Evolutionary conservation across 2,888 invertebrate genomes (phyloP), one percentile per base, ranked within the genome.

Genomic region (Scrobipalpa costella): DNA sequence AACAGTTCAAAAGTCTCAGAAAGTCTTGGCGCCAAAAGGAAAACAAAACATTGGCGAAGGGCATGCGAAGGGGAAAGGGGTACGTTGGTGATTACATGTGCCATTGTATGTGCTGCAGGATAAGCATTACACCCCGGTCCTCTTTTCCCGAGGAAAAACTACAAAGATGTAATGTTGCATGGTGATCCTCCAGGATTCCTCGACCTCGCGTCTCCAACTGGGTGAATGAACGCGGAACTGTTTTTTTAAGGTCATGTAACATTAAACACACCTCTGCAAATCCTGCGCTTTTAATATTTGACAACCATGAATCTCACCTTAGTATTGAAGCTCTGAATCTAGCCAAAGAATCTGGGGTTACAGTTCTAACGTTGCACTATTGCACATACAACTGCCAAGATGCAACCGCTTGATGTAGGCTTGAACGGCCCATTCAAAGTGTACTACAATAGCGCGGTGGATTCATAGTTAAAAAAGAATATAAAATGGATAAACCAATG

Each of bases 211-310:
- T 72, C 69, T 64, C 70, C 68, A 57, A 69, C 73, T 33, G 82
- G 83, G 15, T 83, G 80, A 80, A 81, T 82, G 78, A 81, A 73
- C 62, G 62, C 71, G 6, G 74, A 78, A 62, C 62, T 78, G n/a
- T n/a, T n/a, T n/a, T n/a, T n/a, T n/a, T n/a, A n/a, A n/a, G n/a
- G n/a, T n/a, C n/a, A n/a, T n/a, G n/a, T n/a, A n/a, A n/a, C n/a
- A n/a, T n/a, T n/a, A n/a, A n/a, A n/a, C n/a, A n/a, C n/a, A n/a
- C 7, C 83, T 15, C 27, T 2, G 72, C 76, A 38, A 75, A 76
- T 67, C 75, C 74, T 57, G 62, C 69, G 9, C 65, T 80, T 8
- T 65, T 80, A 34, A 71, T 83, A 15, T 68, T 68, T 49, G 80
- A 80, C 64, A 83, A 81, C 27, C 59, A 59, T 44, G 59, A 59